These are phyloP conservation scores for Cheilosia soror DNA, from an alignment of 2,888 invertebrate genomes.

Conservation along the genomic window DNA sequence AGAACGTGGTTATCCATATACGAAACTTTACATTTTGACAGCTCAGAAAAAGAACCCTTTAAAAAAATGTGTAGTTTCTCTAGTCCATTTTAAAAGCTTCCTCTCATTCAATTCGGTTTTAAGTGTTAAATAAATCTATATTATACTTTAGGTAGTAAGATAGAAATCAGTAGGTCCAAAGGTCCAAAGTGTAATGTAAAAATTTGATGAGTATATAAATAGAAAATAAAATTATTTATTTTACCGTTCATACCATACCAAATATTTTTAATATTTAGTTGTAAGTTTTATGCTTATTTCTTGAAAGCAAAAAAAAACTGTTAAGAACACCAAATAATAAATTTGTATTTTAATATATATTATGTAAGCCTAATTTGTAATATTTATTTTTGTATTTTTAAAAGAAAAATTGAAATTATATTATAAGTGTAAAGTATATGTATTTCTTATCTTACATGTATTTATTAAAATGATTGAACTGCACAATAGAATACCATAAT, in stretches of 20 bases:
- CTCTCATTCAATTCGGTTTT: not conserved
- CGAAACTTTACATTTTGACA: too few species aligned
- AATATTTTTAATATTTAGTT: conserved; percentile 1
- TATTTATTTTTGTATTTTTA: conserved; percentile 66
- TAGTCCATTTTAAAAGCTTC: not conserved
- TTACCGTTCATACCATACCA: conserved; percentile 3
- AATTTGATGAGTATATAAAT: conserved; percentile 12
- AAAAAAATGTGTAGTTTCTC: too few species aligned
- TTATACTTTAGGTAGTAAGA: not conserved
- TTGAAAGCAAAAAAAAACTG: conserved; percentile 2
- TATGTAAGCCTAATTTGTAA: conserved; percentile 43
- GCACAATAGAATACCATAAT: not conserved
- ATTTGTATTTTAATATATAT: conserved; percentile 12
- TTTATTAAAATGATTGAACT: not conserved
- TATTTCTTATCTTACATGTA: conserved; percentile 12
- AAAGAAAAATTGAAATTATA: conserved; percentile 12
- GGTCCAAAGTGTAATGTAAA: conserved; percentile 8
- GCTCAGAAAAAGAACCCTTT: too few species aligned
- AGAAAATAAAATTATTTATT: conserved; percentile 10
- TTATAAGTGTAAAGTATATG: conserved; percentile 6
- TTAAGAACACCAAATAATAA: conserved; percentile 30
- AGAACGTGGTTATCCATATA: too few species aligned
- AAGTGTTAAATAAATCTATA: not conserved
- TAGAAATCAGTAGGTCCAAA: not conserved
- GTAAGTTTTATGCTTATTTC: conserved; percentile 22